Evolutionary conservation across 2,888 invertebrate species (phyloP).

Genomic region (Tupiocoris notatus): DNA sequence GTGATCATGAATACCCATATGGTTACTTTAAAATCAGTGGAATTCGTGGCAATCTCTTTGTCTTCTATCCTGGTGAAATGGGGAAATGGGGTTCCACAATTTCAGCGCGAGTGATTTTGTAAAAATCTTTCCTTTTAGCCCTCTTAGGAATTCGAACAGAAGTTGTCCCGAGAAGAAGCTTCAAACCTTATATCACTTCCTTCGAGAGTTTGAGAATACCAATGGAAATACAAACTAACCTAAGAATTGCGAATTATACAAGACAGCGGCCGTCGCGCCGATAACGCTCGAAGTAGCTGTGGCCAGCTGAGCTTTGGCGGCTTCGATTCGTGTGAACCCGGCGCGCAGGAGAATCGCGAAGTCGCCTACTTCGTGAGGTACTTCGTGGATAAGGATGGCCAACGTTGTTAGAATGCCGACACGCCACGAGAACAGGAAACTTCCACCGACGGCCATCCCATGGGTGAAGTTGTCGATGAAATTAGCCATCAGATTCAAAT

Average conservation of each 20-base stretch:
- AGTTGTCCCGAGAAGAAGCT: no score
- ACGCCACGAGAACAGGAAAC: slow-evolving; percentile 87
- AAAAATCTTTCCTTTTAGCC: no score
- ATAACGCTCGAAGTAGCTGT: slow-evolving; percentile 87
- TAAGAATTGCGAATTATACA: slow-evolving; percentile 55
- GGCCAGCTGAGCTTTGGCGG: slow-evolving; percentile 88
- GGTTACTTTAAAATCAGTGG: no score
- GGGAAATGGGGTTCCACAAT: no score
- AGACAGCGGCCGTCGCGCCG: slow-evolving; percentile 83
- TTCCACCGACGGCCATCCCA: slow-evolving; percentile 95
- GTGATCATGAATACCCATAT: no score
- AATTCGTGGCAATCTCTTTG: no score
- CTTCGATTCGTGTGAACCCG: slow-evolving; percentile 91
- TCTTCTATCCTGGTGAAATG: no score
- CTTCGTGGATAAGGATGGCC: slow-evolving; percentile 62
- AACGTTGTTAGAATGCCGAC: slow-evolving; percentile 90
- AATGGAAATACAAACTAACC: no score
- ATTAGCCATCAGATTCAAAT: slow-evolving; percentile 93
- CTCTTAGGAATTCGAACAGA: no score
- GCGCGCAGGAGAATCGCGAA: slow-evolving; percentile 92
- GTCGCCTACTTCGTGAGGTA: slow-evolving; percentile 98
- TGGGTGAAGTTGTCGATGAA: slow-evolving; percentile 98
- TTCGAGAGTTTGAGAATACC: no score
- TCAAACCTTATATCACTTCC: no score
- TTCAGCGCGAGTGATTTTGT: no score